phyloP scores from a whole-genome alignment of 2,888 invertebrate species.

The Ochlodes sylvanus region DNA sequence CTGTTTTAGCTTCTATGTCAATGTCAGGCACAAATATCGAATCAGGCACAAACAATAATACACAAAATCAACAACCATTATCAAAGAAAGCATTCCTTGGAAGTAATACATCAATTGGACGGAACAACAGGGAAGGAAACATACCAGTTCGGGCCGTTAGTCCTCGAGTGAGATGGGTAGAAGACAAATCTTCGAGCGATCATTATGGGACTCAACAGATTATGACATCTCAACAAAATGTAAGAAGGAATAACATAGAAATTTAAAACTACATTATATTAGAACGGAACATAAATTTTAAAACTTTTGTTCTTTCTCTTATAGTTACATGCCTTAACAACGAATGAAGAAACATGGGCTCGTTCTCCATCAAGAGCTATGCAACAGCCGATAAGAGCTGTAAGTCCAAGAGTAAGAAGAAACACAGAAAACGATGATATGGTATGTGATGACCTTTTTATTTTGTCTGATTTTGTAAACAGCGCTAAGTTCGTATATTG shows the following conservation, averaged over 20 bases:
- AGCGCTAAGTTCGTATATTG: too few relatives aligned
- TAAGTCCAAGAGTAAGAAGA: slow-evolving; percentile 78
- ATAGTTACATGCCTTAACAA: slow-evolving; percentile 61
- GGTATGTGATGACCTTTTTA: slow-evolving; percentile 54
- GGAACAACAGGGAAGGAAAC: slow-evolving; percentile 74
- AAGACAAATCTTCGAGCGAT: slow-evolving; percentile 72
- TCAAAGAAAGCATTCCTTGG: slow-evolving; percentile 81
- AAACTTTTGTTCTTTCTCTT: not conserved
- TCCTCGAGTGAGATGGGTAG: slow-evolving; percentile 80
- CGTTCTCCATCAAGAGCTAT: slow-evolving; percentile 76
- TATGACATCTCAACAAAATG: slow-evolving; percentile 77
- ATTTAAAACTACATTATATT: not conserved
- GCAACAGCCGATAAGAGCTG: slow-evolving; percentile 80
- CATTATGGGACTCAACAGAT: slow-evolving; percentile 74
- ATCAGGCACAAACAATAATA: slow-evolving; percentile 74
- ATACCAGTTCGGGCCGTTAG: slow-evolving; percentile 83
- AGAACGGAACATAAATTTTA: not conserved
- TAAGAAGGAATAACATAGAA: slow-evolving; percentile 52
- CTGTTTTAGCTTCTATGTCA: slow-evolving; percentile 88
- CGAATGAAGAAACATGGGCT: slow-evolving; percentile 73
- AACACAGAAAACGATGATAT: slow-evolving; percentile 75
- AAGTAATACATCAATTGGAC: slow-evolving; percentile 80
- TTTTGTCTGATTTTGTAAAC: too few relatives aligned
- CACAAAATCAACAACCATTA: slow-evolving; percentile 75
- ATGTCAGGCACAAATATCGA: slow-evolving; percentile 87